These are phyloP conservation scores for Bathybates hornii DNA, from an alignment of 2,113 vertebrate genomes.

Conservation along the genomic window DNA sequence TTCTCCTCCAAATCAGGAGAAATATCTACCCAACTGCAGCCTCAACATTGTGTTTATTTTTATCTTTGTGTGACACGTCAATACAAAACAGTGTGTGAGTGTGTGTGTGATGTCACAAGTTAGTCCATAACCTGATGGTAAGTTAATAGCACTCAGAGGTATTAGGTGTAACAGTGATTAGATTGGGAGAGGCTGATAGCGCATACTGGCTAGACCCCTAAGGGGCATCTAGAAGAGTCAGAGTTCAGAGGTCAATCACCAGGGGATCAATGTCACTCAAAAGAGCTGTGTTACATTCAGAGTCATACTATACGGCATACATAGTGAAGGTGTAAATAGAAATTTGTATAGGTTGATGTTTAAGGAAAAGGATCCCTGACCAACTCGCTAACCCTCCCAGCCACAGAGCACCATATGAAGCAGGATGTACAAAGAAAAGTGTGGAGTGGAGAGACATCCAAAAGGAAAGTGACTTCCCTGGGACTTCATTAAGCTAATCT, in stretches of 20 bases:
- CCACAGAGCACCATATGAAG: not conserved
- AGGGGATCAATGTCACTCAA: constrained; percentile 62
- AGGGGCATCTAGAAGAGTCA: constrained; percentile 46
- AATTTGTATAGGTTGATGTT: not conserved
- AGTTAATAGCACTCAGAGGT: constrained; percentile 68
- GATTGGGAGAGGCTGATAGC: constrained; percentile 59
- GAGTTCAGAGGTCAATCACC: constrained; percentile 63
- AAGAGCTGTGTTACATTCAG: constrained; percentile 24
- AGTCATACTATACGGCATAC: not conserved
- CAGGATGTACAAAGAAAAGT: not conserved
- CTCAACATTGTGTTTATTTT: constrained; percentile 32
- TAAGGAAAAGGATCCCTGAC: not conserved
- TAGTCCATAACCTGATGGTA: constrained; percentile 46
- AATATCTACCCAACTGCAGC: not conserved
- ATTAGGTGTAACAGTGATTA: constrained; percentile 64
- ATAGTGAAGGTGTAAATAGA: not conserved
- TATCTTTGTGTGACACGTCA: constrained; percentile 4
- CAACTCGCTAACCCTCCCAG: not conserved
- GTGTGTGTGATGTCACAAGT: constrained; percentile 27
- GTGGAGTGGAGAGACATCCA: constrained; percentile 3
- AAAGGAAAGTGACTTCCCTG: constrained; percentile 64
- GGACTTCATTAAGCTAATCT: constrained; percentile 79
- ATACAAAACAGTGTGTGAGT: constrained; percentile 1
- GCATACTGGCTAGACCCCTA: constrained; percentile 51
- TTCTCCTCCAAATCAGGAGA: not conserved